These are phyloP conservation scores for Troglohyphantes excavatus DNA, from an alignment of 2,888 invertebrate species.

Conservation along the genomic window DNA sequence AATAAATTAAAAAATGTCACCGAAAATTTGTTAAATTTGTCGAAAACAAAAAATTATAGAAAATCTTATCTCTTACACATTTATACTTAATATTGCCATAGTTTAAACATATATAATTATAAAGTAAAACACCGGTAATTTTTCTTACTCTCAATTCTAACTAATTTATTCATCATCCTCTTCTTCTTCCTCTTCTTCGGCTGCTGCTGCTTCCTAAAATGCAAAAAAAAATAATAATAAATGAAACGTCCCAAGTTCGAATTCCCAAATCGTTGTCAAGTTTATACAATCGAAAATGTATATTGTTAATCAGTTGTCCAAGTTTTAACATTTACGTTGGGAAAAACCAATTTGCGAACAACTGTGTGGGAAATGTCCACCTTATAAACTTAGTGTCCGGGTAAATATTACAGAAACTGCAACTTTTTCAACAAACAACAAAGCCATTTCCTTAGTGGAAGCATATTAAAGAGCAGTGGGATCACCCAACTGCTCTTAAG, in stretches of 20 bases:
- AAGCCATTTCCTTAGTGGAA: no score
- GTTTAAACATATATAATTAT: no score
- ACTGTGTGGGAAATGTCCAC: not conserved
- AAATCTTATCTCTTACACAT: no score
- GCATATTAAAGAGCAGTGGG: no score
- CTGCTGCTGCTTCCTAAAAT: not conserved
- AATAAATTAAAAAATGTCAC: no score
- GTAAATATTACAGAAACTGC: not conserved
- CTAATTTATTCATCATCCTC: slow-evolving; percentile 6
- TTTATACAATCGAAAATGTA: not conserved
- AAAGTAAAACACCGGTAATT: no score
- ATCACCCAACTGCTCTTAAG: no score
- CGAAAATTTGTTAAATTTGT: no score
- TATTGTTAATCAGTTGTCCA: not conserved
- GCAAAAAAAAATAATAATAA: not conserved
- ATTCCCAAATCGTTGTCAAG: not conserved
- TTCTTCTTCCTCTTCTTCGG: slow-evolving; percentile 23
- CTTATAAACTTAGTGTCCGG: not conserved
- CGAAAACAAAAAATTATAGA: no score
- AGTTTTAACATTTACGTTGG: not conserved
- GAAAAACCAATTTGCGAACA: not conserved
- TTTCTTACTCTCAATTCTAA: not conserved
- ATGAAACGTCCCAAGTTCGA: not conserved
- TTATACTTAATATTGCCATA: no score
- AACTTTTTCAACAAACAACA: not conserved